Base-by-base conservation (phyloP, 2,797 vertebrate genomes). In the Falco biarmicus region DNA sequence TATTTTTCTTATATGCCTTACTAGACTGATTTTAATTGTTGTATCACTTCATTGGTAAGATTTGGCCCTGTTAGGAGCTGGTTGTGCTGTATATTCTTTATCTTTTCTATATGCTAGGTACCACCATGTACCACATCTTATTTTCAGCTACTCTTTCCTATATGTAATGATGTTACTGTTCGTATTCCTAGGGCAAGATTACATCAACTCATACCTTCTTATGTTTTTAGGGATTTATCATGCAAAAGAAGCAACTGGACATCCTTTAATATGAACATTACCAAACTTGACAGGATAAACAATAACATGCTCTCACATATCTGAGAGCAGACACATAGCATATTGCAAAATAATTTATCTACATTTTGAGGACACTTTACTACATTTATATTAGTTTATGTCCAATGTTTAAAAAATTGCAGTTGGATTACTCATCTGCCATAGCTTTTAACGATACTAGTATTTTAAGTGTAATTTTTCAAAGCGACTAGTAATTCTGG, bases 271-370 rank as follows among this genome's bases (percentile, higher is more conserved):
- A 53, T 21, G 68, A 59, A 56, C n/a, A 53, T 11, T 74, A 83
- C 63, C 63, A 79, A 84, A 89, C 47, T 25, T 94, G 86, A 92
- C 89, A 94, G 60, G 43, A 83, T 82, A 96, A 97, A 92, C 93
- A 89, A 47, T 50, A 90, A 53, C 64, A 17, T 34, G 37, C 13
- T 77, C 53, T 90, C 70, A 70, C 60, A 70, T 64, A 89, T 39
- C 75, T 85, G 60, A 89, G 16, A 85, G 48, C 43, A 87, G 81
- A 90, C 77, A 92, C 6, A 54, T 13, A 83, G 77, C 68, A 71
- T 89, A 95, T 85, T 96, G 87, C 71, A 85, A 89, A 77, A 87
- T 54, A 3, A 97, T 96, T 94, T 95, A 87, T 96, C 93, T 94
- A 70, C 64, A 77, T 96, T 96, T 84, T 85, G 71, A 95, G 79